Evolutionary conservation across 2,113 vertebrate species (phyloP), one percentile per base, ranked within the genome.

Genomic region (Ancistrus triradiatus): DNA sequence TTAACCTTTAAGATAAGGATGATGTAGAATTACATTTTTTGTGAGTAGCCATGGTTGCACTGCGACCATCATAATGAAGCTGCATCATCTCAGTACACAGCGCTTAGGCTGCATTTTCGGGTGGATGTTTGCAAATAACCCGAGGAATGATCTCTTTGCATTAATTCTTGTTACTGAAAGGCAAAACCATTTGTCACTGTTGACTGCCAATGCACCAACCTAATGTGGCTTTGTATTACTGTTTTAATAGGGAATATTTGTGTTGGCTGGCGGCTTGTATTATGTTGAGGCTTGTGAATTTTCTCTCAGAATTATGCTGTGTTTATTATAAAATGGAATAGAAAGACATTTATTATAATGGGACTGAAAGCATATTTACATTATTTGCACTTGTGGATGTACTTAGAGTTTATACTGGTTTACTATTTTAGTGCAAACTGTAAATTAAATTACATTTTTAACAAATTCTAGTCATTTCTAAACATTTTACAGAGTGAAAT

Each of bases 111-210:
- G 42, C 3, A 1, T 28, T 24, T 13, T n/a, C 2, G n/a, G n/a
- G 17, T 21, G 27, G 31, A 53, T 35, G 10, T 44, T 40, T 22
- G 28, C 25, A 53, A 53, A 64, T 28, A 37, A 58, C 42, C 52
- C 10, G 28, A 48, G 43, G 28, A 66, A 38, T 10, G 31, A 66
- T 66, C 43, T 64, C 19, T 64, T 24, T 31, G 24, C 52, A 38
- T 57, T 57, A 46, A 47, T 65, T 56, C 63, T 55, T 38, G 19
- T 37, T 10, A 46, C 27, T 24, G 13, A 35, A 65, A 17, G 40
- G 49, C 17, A 24, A 46, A 46, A 14, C 21, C 25, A 44, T 38
- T 66, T 18, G 19, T 47, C 50, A 46, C 21, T 35, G 38, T 15
- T 24, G 47, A 18, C 59, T 49, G 31, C 43, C 25, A 7, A 27